A percentile compares a stretch with the other conserved stretches of the same genome.
Evolutionary conservation across 2,113 vertebrate species (phyloP).

Genomic region (Sebastes schlegelii): DNA sequence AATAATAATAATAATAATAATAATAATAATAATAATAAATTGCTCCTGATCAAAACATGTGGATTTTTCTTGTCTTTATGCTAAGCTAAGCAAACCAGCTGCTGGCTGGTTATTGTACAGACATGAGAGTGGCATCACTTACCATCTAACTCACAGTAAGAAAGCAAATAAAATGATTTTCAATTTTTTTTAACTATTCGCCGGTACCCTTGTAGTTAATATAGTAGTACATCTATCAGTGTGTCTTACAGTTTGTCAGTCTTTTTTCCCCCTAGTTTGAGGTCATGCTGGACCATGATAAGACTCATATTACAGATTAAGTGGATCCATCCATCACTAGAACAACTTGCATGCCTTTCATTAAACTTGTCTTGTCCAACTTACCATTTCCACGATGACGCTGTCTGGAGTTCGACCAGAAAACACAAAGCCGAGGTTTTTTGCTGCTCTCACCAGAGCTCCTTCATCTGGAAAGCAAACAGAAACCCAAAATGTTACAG

Average conservation of each 20-base stretch:
- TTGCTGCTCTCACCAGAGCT: constrained; percentile 95
- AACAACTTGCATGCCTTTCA: constrained; percentile 18
- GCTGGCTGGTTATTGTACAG: background rate
- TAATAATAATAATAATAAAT: too few relatives aligned
- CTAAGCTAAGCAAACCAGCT: background rate
- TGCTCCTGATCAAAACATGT: too few relatives aligned
- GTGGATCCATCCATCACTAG: constrained; percentile 21
- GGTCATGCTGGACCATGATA: background rate
- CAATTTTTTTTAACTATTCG: background rate
- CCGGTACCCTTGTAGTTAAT: background rate
- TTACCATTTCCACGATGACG: constrained; percentile 94
- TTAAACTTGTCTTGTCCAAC: constrained; percentile 55
- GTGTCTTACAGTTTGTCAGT: background rate
- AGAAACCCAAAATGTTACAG: constrained; percentile 1
- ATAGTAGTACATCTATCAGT: background rate
- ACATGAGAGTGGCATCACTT: background rate
- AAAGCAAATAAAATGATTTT: background rate
- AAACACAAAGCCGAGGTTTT: constrained; percentile 92
- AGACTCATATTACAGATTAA: background rate
- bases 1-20: too few relatives aligned
- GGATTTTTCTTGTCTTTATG: too few relatives aligned
- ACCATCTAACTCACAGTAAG: background rate
- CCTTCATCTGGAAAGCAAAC: constrained; percentile 90
- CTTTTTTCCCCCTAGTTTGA: background rate
- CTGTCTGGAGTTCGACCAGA: constrained; percentile 95